phyloP scores from a whole-genome alignment of 2,113 vertebrate genomes.

The Phrynosoma platyrhinos region DNA sequence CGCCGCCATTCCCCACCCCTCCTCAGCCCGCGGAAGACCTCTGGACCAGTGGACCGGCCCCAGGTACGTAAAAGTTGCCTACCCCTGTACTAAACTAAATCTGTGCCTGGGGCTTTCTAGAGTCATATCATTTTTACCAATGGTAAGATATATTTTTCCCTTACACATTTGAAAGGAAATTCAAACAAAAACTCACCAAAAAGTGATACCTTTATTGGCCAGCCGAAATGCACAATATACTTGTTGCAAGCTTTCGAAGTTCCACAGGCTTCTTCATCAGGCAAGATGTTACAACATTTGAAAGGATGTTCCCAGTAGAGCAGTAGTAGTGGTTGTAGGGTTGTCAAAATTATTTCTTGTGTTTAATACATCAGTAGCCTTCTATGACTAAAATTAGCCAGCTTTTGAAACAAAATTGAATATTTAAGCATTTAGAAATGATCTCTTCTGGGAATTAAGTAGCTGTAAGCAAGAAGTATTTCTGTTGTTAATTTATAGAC shows the following conservation, averaged over 20 bases:
- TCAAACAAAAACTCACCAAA: too few species aligned
- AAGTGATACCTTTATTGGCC: too few species aligned
- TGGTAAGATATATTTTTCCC: neutral
- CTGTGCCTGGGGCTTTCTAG: neutral
- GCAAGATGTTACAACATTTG: too few species aligned
- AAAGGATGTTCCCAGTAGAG: neutral
- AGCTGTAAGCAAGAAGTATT: neutral
- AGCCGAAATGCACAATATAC: too few species aligned
- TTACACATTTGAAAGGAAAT: neutral
- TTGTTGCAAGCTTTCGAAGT: too few species aligned
- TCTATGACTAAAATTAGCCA: neutral
- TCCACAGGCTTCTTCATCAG: too few species aligned
- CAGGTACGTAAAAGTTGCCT: too few species aligned
- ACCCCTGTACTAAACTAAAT: neutral
- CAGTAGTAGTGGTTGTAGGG: neutral
- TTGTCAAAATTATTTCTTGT: neutral
- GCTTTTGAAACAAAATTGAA: neutral
- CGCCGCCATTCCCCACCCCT: too few species aligned
- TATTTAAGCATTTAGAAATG: neutral
- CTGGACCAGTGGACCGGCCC: too few species aligned
- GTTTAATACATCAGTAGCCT: neutral
- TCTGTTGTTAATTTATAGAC: neutral
- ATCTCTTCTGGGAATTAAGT: neutral
- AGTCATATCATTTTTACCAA: accelerated
- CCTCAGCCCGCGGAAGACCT: too few species aligned